Percentiles rank a stretch among this genome's conserved stretches.
Conservation (phyloP, 2,888 invertebrate species). For the Serripes groenlandicus region DNA sequence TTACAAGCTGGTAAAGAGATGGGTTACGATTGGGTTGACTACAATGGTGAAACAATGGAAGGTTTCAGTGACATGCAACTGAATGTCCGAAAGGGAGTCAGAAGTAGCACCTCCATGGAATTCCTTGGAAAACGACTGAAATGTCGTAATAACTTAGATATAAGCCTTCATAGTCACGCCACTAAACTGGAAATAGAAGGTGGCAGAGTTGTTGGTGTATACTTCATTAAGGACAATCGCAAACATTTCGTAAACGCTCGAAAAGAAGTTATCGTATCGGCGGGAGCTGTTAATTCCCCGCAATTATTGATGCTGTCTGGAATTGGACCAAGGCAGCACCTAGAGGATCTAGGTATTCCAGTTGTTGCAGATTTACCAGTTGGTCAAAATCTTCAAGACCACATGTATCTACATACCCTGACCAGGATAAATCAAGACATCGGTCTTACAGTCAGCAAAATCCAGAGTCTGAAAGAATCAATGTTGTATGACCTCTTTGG, state of each 20-base stretch:
- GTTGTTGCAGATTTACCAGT: slow-evolving; percentile 82
- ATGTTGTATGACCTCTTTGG: slow-evolving; percentile 49
- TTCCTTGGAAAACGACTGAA: slow-evolving; percentile 25
- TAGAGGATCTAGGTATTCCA: slow-evolving; percentile 81
- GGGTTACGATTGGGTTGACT: slow-evolving; percentile 36
- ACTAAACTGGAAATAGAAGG: slow-evolving; percentile 75
- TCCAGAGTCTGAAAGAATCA: slow-evolving; percentile 19
- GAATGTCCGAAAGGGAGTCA: slow-evolving; percentile 31
- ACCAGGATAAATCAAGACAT: slow-evolving; percentile 28
- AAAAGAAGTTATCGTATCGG: slow-evolving; percentile 82
- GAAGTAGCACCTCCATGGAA: slow-evolving; percentile 37
- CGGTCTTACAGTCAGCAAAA: slow-evolving; percentile 38
- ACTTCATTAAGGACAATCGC: slow-evolving; percentile 69
- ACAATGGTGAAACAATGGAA: slow-evolving; percentile 44
- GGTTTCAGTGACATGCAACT: slow-evolving; percentile 37
- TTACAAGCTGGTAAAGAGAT: slow-evolving; percentile 38
- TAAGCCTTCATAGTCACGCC: slow-evolving; percentile 57
- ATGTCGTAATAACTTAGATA: slow-evolving; percentile 35
- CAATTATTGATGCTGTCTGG: slow-evolving; percentile 54
- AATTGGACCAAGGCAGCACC: slow-evolving; percentile 62
- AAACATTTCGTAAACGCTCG: slow-evolving; percentile 65
- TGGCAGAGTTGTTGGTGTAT: slow-evolving; percentile 75
- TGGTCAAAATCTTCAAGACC: slow-evolving; percentile 25
- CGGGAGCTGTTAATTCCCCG: slow-evolving; percentile 85
- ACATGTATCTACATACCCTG: slow-evolving; percentile 29